phyloP scores from a whole-genome alignment of 2,113 vertebrate genomes.

The Centropus unirufus region DNA sequence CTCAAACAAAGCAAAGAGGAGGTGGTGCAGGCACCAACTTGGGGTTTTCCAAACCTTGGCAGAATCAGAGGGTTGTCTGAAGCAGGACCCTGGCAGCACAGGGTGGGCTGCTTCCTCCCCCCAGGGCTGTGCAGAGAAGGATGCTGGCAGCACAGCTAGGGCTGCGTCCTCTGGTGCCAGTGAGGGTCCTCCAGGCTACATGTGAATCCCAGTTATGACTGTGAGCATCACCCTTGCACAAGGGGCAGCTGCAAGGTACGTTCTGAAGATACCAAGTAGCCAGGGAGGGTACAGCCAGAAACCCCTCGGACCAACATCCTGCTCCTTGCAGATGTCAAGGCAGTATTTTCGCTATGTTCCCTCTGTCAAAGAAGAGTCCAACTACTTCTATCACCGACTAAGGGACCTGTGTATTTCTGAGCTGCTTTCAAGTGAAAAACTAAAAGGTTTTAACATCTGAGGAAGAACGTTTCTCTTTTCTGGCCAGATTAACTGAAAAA shows the following conservation, averaged over 20 bases:
- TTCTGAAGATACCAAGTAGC: background rate
- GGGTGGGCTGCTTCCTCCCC: background rate
- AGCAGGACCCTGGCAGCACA: background rate
- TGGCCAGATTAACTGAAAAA: background rate
- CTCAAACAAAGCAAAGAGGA: constrained; percentile 52
- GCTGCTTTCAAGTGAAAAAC: background rate
- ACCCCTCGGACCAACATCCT: fast-evolving
- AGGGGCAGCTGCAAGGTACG: background rate
- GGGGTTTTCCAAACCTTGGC: background rate
- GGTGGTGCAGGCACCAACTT: constrained; percentile 24
- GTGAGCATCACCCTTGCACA: background rate
- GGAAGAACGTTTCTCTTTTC: background rate
- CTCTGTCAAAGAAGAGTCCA: background rate
- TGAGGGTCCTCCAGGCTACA: background rate
- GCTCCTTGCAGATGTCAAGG: background rate
- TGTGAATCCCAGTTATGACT: background rate
- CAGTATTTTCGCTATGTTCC: background rate
- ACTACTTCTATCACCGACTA: background rate
- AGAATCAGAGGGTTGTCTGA: background rate
- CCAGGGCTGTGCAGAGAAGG: background rate
- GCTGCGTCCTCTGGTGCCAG: background rate
- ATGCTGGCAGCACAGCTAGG: background rate
- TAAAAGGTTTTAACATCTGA: background rate
- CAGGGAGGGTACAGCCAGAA: background rate
- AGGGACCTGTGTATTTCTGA: background rate